Evolutionary conservation across 64 coral and sea anemone species (phyloP).

Genomic region (Dendrophyllia cribrosa): DNA sequence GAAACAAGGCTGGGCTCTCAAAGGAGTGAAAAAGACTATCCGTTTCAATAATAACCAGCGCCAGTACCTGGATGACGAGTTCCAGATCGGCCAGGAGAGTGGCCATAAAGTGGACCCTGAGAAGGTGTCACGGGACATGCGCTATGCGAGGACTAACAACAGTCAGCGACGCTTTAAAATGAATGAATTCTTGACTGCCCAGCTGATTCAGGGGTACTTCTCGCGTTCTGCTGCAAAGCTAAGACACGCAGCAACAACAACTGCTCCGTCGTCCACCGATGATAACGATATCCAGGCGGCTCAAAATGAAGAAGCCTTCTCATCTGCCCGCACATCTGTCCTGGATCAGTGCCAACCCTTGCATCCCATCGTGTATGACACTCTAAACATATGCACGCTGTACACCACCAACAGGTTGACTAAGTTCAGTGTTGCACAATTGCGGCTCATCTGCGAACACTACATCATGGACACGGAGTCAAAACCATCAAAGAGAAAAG

Average conservation of each 20-base stretch:
- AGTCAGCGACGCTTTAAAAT: background rate
- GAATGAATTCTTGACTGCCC: slow-evolving; percentile 1
- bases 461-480: slow-evolving; percentile 14
- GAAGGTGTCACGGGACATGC: slow-evolving; percentile 7
- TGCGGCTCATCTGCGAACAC: slow-evolving; percentile 13
- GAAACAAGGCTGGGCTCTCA: slow-evolving; percentile 48
- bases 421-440: background rate
- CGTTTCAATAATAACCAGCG: slow-evolving; percentile 16
- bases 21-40: background rate
- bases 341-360: too few relatives aligned
- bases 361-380: too few relatives aligned
- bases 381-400: too few relatives aligned
- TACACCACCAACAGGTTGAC: background rate
- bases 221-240: slow-evolving; percentile 31
- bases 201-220: slow-evolving; percentile 28
- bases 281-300: background rate
- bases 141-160: background rate
- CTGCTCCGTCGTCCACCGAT: background rate
- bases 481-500: background rate
- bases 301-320: background rate
- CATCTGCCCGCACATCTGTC: background rate
- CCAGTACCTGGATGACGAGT: slow-evolving; percentile 18
- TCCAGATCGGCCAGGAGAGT: slow-evolving; percentile 28
- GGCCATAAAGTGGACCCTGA: slow-evolving; percentile 36
- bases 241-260: background rate